These are phyloP conservation scores for Hyla sarda DNA, from an alignment of 2,113 vertebrate species.

Conservation along the genomic window DNA sequence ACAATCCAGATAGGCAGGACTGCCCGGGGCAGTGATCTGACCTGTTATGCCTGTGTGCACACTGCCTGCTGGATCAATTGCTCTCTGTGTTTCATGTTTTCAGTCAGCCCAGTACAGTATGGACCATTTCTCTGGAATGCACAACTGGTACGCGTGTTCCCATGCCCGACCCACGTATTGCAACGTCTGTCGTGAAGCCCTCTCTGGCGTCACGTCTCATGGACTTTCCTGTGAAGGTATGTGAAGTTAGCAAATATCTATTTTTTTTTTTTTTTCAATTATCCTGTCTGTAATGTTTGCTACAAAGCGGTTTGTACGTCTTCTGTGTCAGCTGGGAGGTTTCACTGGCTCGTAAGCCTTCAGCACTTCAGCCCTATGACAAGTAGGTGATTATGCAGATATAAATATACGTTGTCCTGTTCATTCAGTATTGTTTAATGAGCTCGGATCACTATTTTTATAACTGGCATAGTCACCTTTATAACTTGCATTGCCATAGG, in stretches of 20 bases:
- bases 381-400: neutral
- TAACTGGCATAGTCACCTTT: neutral
- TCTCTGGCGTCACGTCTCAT: conserved; percentile 93
- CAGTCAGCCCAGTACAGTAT: conserved; percentile 97
- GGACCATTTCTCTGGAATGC: conserved; percentile 98
- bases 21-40: conserved; percentile 23
- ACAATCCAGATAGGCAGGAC: conserved; percentile 27
- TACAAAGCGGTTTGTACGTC: neutral
- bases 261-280: too few relatives aligned
- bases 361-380: neutral
- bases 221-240: conserved; percentile 97
- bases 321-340: neutral
- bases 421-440: neutral
- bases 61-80: conserved; percentile 20
- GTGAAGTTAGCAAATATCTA: neutral
- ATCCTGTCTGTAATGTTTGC: neutral
- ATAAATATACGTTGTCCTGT: neutral
- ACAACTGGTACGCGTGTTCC: conserved; percentile 98
- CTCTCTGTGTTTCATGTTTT: conserved; percentile 20
- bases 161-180: conserved; percentile 95
- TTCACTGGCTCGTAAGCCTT: neutral
- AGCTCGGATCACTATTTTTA: neutral
- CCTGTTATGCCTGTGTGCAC: conserved; percentile 28
- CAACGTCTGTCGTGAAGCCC: conserved; percentile 92
- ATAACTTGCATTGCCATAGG: conserved; percentile 19